Evolutionary conservation across 1,140 invertebrate genomes (phyloP).

Genomic region (Nasonia vitripennis): DNA sequence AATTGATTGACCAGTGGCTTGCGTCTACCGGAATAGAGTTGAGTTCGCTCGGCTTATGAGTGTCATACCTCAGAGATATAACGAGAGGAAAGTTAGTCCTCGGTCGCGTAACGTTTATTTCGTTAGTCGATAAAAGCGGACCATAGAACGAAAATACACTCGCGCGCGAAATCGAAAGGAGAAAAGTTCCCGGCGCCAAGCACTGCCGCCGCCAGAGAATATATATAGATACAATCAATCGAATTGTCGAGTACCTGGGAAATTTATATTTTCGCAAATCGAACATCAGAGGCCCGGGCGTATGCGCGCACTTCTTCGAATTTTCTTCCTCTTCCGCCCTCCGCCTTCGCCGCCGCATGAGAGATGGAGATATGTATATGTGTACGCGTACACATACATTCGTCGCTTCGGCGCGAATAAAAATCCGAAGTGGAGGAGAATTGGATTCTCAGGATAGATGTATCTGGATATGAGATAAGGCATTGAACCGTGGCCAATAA

Average conservation of each 20-base stretch:
- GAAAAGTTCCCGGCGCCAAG: slow-evolving; percentile 4
- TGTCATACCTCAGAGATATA: not conserved
- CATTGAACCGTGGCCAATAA: slow-evolving; percentile 52
- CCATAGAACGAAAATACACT: not conserved
- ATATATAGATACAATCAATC: slow-evolving; percentile 37
- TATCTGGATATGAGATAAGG: slow-evolving; percentile 52
- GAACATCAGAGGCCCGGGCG: not conserved
- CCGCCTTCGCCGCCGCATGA: not conserved
- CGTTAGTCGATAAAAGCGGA: not conserved
- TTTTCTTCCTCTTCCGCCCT: not conserved
- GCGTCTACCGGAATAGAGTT: not conserved
- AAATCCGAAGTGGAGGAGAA: slow-evolving; percentile 39
- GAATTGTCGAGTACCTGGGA: slow-evolving; percentile 36
- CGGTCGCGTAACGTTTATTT: not conserved
- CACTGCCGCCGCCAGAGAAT: not conserved
- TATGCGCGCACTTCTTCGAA: not conserved
- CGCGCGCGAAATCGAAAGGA: not conserved
- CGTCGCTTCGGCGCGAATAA: slow-evolving; percentile 12
- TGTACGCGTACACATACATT: not conserved
- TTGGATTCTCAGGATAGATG: slow-evolving; percentile 43
- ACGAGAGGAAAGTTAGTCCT: not conserved
- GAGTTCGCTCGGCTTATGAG: not conserved
- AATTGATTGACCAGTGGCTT: not conserved
- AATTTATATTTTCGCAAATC: slow-evolving; percentile 43
- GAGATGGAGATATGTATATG: not conserved